Base-by-base conservation (phyloP, 1,140 invertebrate species). In the Heterodera carotae region DNA sequence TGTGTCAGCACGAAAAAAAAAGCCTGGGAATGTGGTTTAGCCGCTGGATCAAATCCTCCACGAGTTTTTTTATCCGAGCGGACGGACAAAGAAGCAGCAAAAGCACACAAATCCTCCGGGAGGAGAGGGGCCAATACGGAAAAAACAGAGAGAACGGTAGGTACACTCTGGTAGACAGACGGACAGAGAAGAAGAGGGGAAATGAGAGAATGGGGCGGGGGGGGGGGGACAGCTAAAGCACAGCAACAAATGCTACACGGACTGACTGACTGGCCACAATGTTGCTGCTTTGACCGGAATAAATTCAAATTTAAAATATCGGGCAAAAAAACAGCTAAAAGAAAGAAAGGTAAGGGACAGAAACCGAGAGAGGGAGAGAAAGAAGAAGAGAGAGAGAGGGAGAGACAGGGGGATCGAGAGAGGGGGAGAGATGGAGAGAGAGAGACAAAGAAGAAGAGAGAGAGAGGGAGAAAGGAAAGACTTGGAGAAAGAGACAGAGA, bases 1-100 rank as follows among this genome's bases (percentile, higher is more conserved):
- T 56, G 48, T 15, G 4, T 5, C 1, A 66, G 62, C 12, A 43
- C n/a, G 39, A 6, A 12, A 27, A 31, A 66, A 66, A 66, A 66
- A 66, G 62, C 62, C 33, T 66, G 62, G 62, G 62, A 66, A 66
- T 66, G n/a, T n/a, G 62, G 62, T 34, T 66, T 34, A n/a, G n/a
- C n/a, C 33, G 25, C 22, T 22, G 48, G 48, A 22, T 56, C 48
- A 56, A 56, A 56, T 18, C n/a, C n/a, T 56, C 48, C 48, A 22
- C 48, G 62, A 66, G 62, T 66, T 66, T 66, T n/a, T n/a, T 66
- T 66, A 66, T 29, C 60, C 8, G 48, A 18, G 48, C 12, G 22
- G 48, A 43, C 39, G 15, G 15, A 43, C 7, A 12, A 56, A 15
- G 22, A 56, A 56, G 22, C 48, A 22, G 48, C 48, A 22, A 4